These are phyloP conservation scores for Conger conger DNA, from an alignment of 2,113 vertebrate species.

Conservation along the genomic window DNA sequence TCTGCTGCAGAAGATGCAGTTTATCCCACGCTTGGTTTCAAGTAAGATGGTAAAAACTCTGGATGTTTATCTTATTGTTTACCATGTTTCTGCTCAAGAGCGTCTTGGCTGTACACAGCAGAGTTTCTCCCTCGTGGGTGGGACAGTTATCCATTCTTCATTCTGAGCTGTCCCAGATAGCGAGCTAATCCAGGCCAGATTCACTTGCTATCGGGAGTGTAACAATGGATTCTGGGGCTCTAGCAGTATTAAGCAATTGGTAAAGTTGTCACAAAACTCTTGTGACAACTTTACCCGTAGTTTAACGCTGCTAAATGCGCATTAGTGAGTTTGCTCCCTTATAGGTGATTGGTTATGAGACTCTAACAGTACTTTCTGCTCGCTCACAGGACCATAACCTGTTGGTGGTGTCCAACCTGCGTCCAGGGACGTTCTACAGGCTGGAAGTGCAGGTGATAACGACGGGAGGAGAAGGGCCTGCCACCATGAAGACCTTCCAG, in stretches of 20 bases:
- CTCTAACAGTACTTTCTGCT: conserved; percentile 3
- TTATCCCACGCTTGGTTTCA: neutral
- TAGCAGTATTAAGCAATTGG: neutral
- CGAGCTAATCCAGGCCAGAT: too few relatives aligned
- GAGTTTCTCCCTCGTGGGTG: neutral
- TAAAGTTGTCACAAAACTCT: neutral
- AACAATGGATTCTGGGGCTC: neutral
- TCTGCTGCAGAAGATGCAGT: neutral
- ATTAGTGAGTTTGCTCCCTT: neutral
- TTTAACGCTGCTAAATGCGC: too few relatives aligned
- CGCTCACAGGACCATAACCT: conserved; percentile 76
- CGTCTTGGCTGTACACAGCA: neutral
- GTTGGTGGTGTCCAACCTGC: conserved; percentile 82
- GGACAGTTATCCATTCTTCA: neutral
- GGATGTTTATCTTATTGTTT: neutral
- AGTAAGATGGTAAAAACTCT: neutral
- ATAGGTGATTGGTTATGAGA: neutral
- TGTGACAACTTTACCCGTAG: too few relatives aligned
- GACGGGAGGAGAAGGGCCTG: conserved; percentile 83
- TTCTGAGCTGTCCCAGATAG: neutral
- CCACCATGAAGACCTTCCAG: conserved; percentile 82
- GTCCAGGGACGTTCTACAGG: conserved; percentile 83
- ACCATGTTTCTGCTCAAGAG: neutral
- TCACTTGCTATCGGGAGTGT: too few relatives aligned
- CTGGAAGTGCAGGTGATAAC: conserved; percentile 90